phyloP scores from a whole-genome alignment of 2,888 invertebrate species.

The Aphodius sticticus region DNA sequence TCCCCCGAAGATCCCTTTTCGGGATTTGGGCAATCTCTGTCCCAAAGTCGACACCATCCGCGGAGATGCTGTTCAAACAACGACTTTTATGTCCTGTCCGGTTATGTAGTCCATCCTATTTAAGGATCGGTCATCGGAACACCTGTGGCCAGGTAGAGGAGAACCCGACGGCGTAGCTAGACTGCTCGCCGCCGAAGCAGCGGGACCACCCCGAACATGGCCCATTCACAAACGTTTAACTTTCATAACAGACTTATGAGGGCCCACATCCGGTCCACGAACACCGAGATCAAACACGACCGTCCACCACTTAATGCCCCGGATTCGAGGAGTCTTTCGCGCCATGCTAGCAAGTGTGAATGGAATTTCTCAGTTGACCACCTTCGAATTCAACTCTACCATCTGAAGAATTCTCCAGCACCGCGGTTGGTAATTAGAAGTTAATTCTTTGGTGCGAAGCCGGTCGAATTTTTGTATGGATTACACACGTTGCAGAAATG shows the following conservation, averaged over 20 bases:
- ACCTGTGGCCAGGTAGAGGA: conserved; percentile 4
- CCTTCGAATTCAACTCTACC: background rate
- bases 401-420: background rate
- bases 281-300: conserved; percentile 4
- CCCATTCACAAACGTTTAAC: conserved; percentile 42
- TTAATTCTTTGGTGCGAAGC: background rate
- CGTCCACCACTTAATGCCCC: background rate
- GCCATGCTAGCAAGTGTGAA: background rate
- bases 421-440: background rate
- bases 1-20: background rate
- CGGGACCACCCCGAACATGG: conserved; percentile 50
- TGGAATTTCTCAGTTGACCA: background rate
- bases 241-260: conserved; percentile 39
- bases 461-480: background rate
- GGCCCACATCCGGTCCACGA: conserved; percentile 37
- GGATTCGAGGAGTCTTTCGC: background rate
- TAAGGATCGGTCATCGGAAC: conserved; percentile 4
- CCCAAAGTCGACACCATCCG: background rate
- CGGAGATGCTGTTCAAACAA: background rate
- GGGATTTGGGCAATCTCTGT: background rate
- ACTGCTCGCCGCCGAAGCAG: conserved; percentile 50
- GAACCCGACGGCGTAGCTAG: conserved; percentile 39
- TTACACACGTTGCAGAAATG: background rate
- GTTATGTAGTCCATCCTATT: background rate
- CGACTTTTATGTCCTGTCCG: background rate